A percentile compares a stretch with the other conserved stretches of the same genome.
Evolutionary conservation across 2,888 invertebrate genomes (phyloP).

Genomic region (Phaedon cochleariae): DNA sequence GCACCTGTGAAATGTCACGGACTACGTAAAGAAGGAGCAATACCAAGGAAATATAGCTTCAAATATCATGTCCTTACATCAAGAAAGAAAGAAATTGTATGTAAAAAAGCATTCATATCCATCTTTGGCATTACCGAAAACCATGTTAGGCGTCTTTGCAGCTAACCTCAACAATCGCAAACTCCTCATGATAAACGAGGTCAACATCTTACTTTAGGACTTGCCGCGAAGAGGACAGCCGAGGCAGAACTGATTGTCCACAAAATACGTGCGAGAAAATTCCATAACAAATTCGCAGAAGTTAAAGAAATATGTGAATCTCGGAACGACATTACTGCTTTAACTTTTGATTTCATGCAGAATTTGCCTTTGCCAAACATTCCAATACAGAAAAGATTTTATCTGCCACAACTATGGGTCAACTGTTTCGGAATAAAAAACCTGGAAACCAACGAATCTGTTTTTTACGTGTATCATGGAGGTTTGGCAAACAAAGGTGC

Average conservation of each 20-base stretch:
- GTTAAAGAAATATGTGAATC: conserved; percentile 27
- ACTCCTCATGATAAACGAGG: too few relatives aligned
- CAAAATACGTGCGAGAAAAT: conserved; percentile 41
- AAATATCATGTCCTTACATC: too few relatives aligned
- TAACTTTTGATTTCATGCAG: conserved; percentile 45
- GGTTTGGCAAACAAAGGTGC: conserved; percentile 20
- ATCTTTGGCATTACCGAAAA: too few relatives aligned
- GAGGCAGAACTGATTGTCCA: conserved; percentile 39
- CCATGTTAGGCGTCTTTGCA: too few relatives aligned
- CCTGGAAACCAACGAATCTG: conserved; percentile 25
- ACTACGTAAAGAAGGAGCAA: too few relatives aligned
- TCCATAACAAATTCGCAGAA: too few relatives aligned
- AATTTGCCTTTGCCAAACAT: conserved; percentile 43
- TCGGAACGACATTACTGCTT: conserved; percentile 32
- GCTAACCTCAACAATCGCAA: too few relatives aligned
- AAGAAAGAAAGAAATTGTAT: too few relatives aligned
- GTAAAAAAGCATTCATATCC: too few relatives aligned
- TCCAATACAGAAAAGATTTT: too few relatives aligned
- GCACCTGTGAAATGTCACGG: too few relatives aligned
- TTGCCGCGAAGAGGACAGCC: conserved; percentile 37
- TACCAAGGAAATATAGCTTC: too few relatives aligned
- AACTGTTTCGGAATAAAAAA: conserved; percentile 27
- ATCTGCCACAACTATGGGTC: conserved; percentile 39
- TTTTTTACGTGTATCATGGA: conserved; percentile 19
- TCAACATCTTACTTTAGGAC: conserved; percentile 24